These are phyloP conservation scores for Mesodorylaimus sp. DNA, from an alignment of 2,888 invertebrate genomes.

Conservation along the genomic window DNA sequence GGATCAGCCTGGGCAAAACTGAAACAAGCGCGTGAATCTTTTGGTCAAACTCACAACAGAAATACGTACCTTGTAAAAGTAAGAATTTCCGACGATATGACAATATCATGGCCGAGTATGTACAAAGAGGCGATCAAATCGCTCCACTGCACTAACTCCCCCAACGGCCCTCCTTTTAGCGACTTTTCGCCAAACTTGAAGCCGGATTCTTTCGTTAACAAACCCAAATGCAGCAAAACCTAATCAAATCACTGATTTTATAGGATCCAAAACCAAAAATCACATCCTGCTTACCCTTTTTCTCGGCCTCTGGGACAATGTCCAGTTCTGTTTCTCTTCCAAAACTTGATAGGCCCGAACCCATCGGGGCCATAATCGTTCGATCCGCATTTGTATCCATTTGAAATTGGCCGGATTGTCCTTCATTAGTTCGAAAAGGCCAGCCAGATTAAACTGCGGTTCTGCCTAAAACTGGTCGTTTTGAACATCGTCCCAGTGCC, in stretches of 20 bases:
- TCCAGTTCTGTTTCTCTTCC: conserved; percentile 18
- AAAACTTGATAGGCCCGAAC: conserved; percentile 21
- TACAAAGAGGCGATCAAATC: conserved; percentile 34
- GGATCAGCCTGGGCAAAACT: conserved; percentile 10
- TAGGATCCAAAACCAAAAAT: conserved; percentile 7
- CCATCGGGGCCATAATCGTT: conserved; percentile 31
- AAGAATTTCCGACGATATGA: conserved; percentile 31
- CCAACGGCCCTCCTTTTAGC: conserved; percentile 35
- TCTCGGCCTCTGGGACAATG: conserved; percentile 19
- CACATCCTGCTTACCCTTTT: conserved; percentile 20
- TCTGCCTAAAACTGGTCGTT: not conserved
- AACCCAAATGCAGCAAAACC: conserved; percentile 34
- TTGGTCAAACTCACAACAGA: no score
- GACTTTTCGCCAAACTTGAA: conserved; percentile 34
- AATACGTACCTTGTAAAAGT: conserved; percentile 12
- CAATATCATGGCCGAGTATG: conserved; percentile 34
- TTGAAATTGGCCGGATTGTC: conserved; percentile 32
- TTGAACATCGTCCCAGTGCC: not conserved
- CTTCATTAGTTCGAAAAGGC: conserved; percentile 26
- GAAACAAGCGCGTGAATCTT: not conserved
- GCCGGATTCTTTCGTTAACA: conserved; percentile 32
- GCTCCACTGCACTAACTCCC: conserved; percentile 38
- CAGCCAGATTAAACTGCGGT: conserved; percentile 21
- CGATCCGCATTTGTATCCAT: conserved; percentile 33
- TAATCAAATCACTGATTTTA: no score